A percentile compares a stretch with the other conserved stretches of the same genome.
Conservation (phyloP, 2,888 invertebrate genomes). For the Pogonocherus hispidulus region DNA sequence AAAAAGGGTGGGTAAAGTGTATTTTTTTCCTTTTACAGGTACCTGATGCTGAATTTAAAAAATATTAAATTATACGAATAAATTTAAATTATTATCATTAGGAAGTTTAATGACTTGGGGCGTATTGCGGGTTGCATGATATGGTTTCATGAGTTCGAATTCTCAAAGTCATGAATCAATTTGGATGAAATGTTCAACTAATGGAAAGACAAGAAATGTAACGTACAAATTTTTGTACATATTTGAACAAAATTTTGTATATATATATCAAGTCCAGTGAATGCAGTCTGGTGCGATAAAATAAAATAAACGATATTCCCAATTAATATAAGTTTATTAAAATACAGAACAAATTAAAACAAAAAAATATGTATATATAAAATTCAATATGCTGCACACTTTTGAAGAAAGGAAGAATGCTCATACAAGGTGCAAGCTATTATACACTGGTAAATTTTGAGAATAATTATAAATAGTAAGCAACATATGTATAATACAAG, state of each 20-base stretch:
- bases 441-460: constrained; percentile 21
- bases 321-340: constrained; percentile 14
- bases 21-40: no score
- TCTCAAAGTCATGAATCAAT: neutral
- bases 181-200: no score
- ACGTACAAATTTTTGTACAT: no score
- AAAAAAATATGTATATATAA: constrained; percentile 21
- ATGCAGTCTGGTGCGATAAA: neutral
- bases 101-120: neutral
- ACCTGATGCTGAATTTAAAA: no score
- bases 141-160: neutral
- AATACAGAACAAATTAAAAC: constrained; percentile 26
- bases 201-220: no score
- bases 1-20: no score
- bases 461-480: constrained; percentile 28
- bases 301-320: neutral
- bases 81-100: no score
- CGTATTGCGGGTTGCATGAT: neutral
- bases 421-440: constrained; percentile 34
- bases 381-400: constrained; percentile 24
- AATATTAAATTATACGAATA: no score
- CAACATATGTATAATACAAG: constrained; percentile 2
- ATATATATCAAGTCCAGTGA: no score
- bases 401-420: constrained; percentile 13
- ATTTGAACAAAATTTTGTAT: no score